Evolutionary conservation across 2,113 vertebrate species (phyloP), one percentile per base, ranked within the genome.

Genomic region (Aegithalos caudatus): DNA sequence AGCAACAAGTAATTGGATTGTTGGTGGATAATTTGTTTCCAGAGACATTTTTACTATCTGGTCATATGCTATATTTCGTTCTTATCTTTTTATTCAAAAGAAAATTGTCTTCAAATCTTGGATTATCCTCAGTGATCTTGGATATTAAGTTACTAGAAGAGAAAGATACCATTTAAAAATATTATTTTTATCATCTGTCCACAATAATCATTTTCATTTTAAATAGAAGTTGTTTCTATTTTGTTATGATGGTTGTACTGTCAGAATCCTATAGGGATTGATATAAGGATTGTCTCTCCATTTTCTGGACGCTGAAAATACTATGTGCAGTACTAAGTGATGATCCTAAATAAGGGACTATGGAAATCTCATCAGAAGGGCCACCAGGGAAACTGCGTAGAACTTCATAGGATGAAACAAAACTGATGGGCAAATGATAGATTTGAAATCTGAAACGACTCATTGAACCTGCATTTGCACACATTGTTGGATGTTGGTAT

Each of bases 1-100:
- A 97, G 97, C 88, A 97, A 96, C 72, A 97, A 86, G 92, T 95
- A 97, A 98, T 98, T 97, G 88, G 83, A 96, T 98, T 98, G 97
- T 96, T 94, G 76, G 79, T 86, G 74, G 92, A 95, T 97, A 97
- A 97, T 97, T 97, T 95, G 77, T 97, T 98, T 97, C 89, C 67
- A 94, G 83, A 95, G 95, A 93, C 45, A 18, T 94, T 95, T 96
- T 97, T 94, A 93, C 86, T 98, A 69, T 95, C 85, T 94, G 74
- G 15, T 79, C 56, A 88, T 96, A 96, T 95, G 94, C 48, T 96
- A 79, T 97, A 95, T 95, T 97, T 98, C 16, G 60, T 97, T 97
- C 88, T 94, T 96, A 94, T 94, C 94, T 86, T 98, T 97, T 94
- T 94, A 86, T 94, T 95, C 87, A 96, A 95, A 84, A 61, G 82